Percentiles rank a stretch among this genome's conserved stretches.
These are phyloP conservation scores for Nesogale talazaci DNA, from an alignment of 2,113 vertebrate species.

Conservation along the genomic window DNA sequence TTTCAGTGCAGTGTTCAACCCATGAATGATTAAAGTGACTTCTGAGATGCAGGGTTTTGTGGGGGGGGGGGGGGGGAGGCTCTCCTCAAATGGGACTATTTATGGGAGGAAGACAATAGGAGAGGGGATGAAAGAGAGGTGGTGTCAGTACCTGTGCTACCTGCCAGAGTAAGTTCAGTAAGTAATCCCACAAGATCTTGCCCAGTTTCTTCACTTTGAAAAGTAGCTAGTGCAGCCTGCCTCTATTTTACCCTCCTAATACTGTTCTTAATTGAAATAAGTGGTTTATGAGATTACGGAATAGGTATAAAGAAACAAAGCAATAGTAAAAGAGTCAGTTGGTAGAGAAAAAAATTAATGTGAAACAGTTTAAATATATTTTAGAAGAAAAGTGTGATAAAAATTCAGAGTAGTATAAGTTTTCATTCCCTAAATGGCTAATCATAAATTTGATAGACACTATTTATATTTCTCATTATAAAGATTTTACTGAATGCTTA, in stretches of 20 bases:
- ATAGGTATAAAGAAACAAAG: conserved; percentile 36
- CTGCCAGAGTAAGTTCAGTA: not conserved
- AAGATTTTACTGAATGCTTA: conserved; percentile 16
- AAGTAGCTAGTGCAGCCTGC: not conserved
- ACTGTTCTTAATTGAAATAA: not conserved
- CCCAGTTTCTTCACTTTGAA: conserved; percentile 17
- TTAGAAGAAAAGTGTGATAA: conserved; percentile 13
- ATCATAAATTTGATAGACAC: conserved; percentile 48
- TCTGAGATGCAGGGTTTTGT: not conserved
- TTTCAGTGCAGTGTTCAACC: no score
- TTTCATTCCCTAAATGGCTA: conserved; percentile 35
- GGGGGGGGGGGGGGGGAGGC: no score
- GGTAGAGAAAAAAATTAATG: conserved; percentile 35
- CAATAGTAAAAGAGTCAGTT: not conserved
- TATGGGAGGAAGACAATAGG: not conserved
- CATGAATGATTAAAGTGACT: not conserved
- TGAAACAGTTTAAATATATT: conserved; percentile 19
- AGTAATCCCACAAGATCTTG: not conserved
- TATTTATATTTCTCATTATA: conserved; percentile 36
- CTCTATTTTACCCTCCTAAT: not conserved
- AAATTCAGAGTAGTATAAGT: conserved; percentile 39
- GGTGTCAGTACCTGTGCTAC: not conserved
- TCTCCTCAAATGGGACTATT: not conserved
- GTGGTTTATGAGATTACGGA: conserved; percentile 20
- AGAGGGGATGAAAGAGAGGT: not conserved